These are phyloP conservation scores for Oreochromis grahami DNA, from an alignment of 2,797 vertebrate genomes.

Conservation along the genomic window DNA sequence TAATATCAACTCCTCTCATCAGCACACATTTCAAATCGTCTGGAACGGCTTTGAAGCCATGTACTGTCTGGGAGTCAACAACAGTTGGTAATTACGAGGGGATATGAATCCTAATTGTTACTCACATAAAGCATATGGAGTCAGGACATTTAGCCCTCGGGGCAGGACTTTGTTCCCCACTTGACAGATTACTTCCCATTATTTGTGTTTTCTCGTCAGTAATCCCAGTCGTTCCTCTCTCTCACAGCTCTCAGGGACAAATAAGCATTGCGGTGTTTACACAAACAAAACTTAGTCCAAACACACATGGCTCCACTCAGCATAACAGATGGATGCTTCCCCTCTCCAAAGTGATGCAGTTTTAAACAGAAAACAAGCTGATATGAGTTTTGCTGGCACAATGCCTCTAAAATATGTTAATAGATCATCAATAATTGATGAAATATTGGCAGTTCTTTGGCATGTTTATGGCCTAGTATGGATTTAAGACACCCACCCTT, in stretches of 20 bases:
- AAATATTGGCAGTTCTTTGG: not conserved
- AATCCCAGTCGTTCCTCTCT: conserved; percentile 3
- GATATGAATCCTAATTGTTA: conserved; percentile 36
- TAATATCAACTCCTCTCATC: not conserved
- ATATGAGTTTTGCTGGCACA: conserved; percentile 13
- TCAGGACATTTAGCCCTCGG: conserved; percentile 23
- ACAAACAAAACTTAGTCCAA: conserved; percentile 11
- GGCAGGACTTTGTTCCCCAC: conserved; percentile 6
- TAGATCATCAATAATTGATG: conserved; percentile 21
- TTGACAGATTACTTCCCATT: conserved; percentile 33
- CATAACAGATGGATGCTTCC: conserved; percentile 40
- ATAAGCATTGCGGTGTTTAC: conserved; percentile 33
- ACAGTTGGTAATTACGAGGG: conserved; percentile 47
- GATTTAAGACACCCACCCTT: not conserved
- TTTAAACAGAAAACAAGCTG: conserved; percentile 37
- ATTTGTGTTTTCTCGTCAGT: conserved; percentile 32
- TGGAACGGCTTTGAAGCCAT: conserved; percentile 27
- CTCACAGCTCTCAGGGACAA: conserved; percentile 12
- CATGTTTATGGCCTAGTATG: not conserved
- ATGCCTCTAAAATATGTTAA: not conserved
- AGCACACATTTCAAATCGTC: not conserved
- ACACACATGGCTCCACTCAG: conserved; percentile 26
- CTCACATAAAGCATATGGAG: conserved; percentile 27
- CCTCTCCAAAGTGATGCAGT: not conserved
- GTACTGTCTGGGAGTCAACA: conserved; percentile 29